Base-by-base conservation (phyloP, 2,113 vertebrate species). In the Lepus europaeus region DNA sequence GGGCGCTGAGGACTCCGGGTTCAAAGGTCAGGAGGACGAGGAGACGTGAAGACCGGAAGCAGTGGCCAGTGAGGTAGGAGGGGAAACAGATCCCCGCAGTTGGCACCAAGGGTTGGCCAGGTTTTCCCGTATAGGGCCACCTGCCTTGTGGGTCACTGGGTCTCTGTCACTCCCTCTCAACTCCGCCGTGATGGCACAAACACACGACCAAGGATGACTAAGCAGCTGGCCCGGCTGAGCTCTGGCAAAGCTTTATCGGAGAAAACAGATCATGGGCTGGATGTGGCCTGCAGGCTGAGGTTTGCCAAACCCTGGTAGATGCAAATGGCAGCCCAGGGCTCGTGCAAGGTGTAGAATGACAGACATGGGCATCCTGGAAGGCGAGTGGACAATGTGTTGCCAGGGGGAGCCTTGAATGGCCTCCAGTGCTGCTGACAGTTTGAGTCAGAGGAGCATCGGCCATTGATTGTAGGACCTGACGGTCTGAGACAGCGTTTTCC, bases 401-500 rank as follows among this genome's bases (percentile, higher is more conserved):
- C 8, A 69, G 66, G 76, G 25, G 36, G 31, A 49, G 22, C 0
- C 11, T 49, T 20, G 19, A 27, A n/a, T 33, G 59, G 29, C 9
- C 23, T 13, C n/a, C 2, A 85, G 45, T n/a, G 23, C 64, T 11
- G 13, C 7, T 0, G 11, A 77, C 22, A 69, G 64, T 5, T 20
- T 5, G 49, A 78, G 22, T 22, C 23, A 16, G 19, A 23, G 64
- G 49, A 91, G 90, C 59, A 78, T 7, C 29, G 2, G 39, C 83
- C 45, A 10, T 3, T 29, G 36, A 29, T 39, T 39, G 1, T 17
- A 33, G 69, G 56, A 69, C 8, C 3, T 0, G 0, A 1, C 3
- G 64, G 25, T 56, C 29, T 3, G 29, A 45, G 25, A 68, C 45
- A 31, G 20, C 36, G 5, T 45, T 80, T 63, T 59, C n/a, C 29